Evolutionary conservation across 2,797 vertebrate species (phyloP), one percentile per base, ranked within the genome.

Genomic region (Tiaroga cobitis): DNA sequence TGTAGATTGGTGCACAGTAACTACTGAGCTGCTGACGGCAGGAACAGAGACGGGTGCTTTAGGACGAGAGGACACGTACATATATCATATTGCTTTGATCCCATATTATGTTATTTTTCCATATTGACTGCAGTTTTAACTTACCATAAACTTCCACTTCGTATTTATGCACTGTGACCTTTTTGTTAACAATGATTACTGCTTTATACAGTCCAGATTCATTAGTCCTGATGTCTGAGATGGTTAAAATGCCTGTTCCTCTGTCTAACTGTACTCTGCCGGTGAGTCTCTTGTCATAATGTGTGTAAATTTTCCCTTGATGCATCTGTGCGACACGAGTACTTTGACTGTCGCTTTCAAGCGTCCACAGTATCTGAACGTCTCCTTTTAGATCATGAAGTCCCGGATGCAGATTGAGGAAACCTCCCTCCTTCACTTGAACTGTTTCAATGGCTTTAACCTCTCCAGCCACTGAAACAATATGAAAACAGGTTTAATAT

Each of bases 181-280:
- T 3, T 70, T 54, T 41, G 37, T 56, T 56, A 5, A 39, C 39
- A 13, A 81, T 34, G 19, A 26, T 54, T 19, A 69, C 37, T 24
- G 32, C 24, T 56, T 70, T 39, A 81, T 81, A 81, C n/a, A 70
- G 4, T 29, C 80, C 80, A 56, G 80, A 56, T 39, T 70, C 65
- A 70, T 56, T 18, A 16, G 24, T 70, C 5, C 67, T 70, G 49
- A 81, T 70, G 46, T 26, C n/a, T 10, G 43, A 8, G 46, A 81
- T 70, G 21, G 4, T 80, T 51, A 81, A 54, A 41, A 1, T 8
- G 11, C 80, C 67, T 0, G 80, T 81, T 3, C 3, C 24, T 37
- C 6, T 8, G 5, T 56, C 49, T n/a, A 81, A 9, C 34, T 70
- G 24, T 6, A 81, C 67, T 70, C 80, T 81, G 1, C 46, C 65